These are phyloP conservation scores for Cerastoderma edule DNA, from an alignment of 2,888 invertebrate species.

Conservation along the genomic window DNA sequence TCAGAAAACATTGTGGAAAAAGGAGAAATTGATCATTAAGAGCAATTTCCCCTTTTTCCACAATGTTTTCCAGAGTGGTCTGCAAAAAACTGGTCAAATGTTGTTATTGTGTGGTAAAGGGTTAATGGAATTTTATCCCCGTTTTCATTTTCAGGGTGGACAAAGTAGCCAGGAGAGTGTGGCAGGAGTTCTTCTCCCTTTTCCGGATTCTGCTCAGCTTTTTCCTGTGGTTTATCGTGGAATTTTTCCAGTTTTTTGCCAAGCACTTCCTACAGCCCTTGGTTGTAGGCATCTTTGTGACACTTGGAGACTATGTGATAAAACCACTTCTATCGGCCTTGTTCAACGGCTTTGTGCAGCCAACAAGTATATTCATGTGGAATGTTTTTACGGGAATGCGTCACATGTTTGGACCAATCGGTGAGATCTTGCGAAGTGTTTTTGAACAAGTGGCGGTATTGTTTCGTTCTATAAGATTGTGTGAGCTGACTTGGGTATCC, in stretches of 20 bases:
- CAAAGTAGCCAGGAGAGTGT: slow-evolving; percentile 55
- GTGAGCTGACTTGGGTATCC: slow-evolving; percentile 61
- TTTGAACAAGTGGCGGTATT: slow-evolving; percentile 63
- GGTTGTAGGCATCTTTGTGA: slow-evolving; percentile 62
- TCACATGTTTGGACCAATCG: slow-evolving; percentile 66
- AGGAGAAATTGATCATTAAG: no score
- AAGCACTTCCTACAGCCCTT: slow-evolving; percentile 64
- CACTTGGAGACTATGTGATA: slow-evolving; percentile 65
- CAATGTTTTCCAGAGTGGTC: no score
- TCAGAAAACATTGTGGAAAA: no score
- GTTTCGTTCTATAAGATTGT: slow-evolving; percentile 61
- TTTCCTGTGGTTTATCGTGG: slow-evolving; percentile 64
- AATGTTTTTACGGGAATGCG: slow-evolving; percentile 66
- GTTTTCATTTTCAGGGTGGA: slow-evolving; percentile 64
- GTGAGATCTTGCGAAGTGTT: slow-evolving; percentile 59
- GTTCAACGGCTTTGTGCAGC: slow-evolving; percentile 69
- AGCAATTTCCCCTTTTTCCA: no score
- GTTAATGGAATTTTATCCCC: no score
- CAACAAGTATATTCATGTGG: slow-evolving; percentile 66
- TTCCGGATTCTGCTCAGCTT: slow-evolving; percentile 64
- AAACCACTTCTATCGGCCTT: slow-evolving; percentile 67
- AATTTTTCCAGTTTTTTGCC: slow-evolving; percentile 61
- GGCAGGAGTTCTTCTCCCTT: slow-evolving; percentile 67
- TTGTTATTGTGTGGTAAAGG: no score
- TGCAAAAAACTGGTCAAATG: no score